phyloP scores from a whole-genome alignment of 2,888 invertebrate genomes.

The Mesorhabditis spiculigera region DNA sequence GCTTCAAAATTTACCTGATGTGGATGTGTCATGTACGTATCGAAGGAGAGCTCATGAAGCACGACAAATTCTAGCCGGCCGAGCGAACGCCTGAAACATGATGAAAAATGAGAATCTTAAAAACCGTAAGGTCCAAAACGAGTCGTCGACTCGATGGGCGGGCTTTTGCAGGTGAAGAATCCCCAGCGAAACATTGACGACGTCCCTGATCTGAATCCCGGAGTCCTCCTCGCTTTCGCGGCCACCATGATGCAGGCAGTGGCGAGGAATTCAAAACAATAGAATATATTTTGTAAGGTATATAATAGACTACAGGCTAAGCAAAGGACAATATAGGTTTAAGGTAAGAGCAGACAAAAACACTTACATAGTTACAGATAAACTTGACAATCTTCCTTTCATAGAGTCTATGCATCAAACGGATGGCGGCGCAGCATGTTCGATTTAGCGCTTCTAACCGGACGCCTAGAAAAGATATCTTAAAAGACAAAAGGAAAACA shows the following conservation, averaged over 20 bases:
- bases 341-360: not conserved
- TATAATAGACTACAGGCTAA: too few species aligned
- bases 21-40: conserved; percentile 15
- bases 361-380: conserved; percentile 2
- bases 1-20: conserved; percentile 10
- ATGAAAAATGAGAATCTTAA: not conserved
- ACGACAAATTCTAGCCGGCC: conserved; percentile 18
- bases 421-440: not conserved
- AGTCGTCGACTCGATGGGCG: conserved; percentile 6
- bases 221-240: conserved; percentile 17
- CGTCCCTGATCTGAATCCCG: conserved; percentile 14
- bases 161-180: conserved; percentile 14
- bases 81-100: not conserved
- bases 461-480: not conserved
- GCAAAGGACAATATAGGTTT: too few species aligned
- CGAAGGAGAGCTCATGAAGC: conserved; percentile 14
- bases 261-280: conserved; percentile 16
- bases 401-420: not conserved
- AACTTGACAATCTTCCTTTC: not conserved
- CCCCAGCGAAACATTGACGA: conserved; percentile 16
- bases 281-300: not conserved
- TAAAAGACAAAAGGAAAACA: not conserved
- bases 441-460: not conserved
- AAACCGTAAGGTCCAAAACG: conserved; percentile 11
- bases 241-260: conserved; percentile 14